These are phyloP conservation scores for Himalopsyche anomala DNA, from an alignment of 2,888 invertebrate genomes.

Conservation along the genomic window DNA sequence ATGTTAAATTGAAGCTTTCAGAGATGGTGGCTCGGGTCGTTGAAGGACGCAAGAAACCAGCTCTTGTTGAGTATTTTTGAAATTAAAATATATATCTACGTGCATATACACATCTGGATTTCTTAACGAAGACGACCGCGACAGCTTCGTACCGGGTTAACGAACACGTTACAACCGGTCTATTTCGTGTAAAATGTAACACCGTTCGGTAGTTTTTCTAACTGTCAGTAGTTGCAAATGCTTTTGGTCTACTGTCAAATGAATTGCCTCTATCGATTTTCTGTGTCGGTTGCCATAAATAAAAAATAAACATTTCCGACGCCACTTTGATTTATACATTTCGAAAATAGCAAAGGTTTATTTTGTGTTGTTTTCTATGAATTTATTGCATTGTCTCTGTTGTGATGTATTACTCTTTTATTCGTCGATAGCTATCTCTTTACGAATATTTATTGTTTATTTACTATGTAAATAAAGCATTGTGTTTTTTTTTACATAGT, in stretches of 20 bases:
- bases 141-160: no score
- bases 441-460: constrained; percentile 40
- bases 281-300: constrained; percentile 31
- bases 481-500: no score
- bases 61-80: no score
- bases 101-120: no score
- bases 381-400: constrained; percentile 35
- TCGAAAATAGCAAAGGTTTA: constrained; percentile 37
- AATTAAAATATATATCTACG: no score
- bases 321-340: constrained; percentile 43
- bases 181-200: no score
- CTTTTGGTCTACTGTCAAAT: constrained; percentile 43
- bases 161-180: no score
- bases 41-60: no score
- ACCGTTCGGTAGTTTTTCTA: neutral
- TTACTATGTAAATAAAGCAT: neutral
- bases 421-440: constrained; percentile 39
- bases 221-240: constrained; percentile 36
- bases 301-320: constrained; percentile 42
- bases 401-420: constrained; percentile 41
- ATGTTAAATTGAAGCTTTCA: no score
- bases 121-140: no score
- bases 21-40: no score
- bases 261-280: constrained; percentile 20
- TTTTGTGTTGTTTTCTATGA: constrained; percentile 43